Evolutionary conservation across 2,888 invertebrate species (phyloP), one percentile per base, ranked within the genome.

Genomic region (Cephus pulcher): DNA sequence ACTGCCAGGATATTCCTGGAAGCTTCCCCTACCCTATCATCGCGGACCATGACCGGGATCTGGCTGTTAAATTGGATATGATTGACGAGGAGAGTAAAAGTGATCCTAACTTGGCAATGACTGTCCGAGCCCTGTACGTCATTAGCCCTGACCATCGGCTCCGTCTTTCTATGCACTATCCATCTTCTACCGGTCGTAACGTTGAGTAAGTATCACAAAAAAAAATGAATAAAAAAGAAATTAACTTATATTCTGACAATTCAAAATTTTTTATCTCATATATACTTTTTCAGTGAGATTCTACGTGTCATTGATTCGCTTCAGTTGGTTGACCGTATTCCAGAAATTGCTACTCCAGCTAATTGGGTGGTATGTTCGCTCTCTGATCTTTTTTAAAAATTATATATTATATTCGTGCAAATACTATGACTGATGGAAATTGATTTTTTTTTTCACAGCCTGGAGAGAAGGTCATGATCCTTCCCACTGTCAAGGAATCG

Each of bases 171-270:
- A 96, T 97, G 94, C 94, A 95, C 79, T 97, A 97, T 90, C 97
- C 97, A 34, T 95, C 95, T 78, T 96, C 97, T 3, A 97, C 96
- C 34, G 97, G 97, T 71, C 93, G 97, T 82, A 97, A 97, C 92
- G 96, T 97, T 83, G 95, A 96, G 96, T 96, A 91, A 94, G 95
- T 94, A 74, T 73, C 12, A 68, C 74, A 76, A 68, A 34, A 35
- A 35, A 70, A 68, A 75, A 75, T 74, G 12, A n/a, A 12, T 33
- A 71, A 2, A 71, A 71, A 9, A n/a, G 6, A 23, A 33, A 30
- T 34, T 34, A 11, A 15, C n/a, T 33, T 71, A 32, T 71, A 15
- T 71, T 32, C 6, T 12, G 4, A 23, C 30, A 23, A 71, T 71
- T 34, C 70, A n/a, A 15, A 15, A n/a, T 69, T 34, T 15, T 40